Evolutionary conservation across 2,888 invertebrate species (phyloP), one percentile per base, ranked within the genome.

Genomic region (Linyphia triangularis): DNA sequence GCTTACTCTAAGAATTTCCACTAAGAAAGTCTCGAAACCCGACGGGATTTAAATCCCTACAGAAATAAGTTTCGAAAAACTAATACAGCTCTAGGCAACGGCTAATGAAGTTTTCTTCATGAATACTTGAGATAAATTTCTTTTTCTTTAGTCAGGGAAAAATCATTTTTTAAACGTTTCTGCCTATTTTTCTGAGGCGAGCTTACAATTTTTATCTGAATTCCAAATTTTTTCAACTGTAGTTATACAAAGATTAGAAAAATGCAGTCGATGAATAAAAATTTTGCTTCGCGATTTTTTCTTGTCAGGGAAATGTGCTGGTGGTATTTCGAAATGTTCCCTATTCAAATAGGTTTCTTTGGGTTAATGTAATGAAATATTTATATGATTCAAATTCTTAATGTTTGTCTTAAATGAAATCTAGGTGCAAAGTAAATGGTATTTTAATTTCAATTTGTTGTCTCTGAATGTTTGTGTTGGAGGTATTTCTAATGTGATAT

Each of bases 81-180:
- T 13, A 72, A 57, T 72, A 19, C 40, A 72, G 28, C 51, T 72
- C 43, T 28, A 51, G 40, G 72, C 72, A 75, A 75, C 33, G 61
- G 61, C 37, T 75, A 75, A 75, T 75, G 59, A 75, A 59, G 59
- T 75, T 75, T 59, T 30, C 61, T 75, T 75, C 5, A 59, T 59
- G 61, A 75, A 75, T 61, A 72, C 30, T 72, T 75, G 33, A 59
- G 75, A 59, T 75, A 33, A 75, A 75, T 61, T 75, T 75, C 22
- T 75, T 75, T 61, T 57, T 59, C 61, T 9, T 75, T 22, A 59
- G 59, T 59, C 72, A 40, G 51, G 51, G 30, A 57, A 72, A 72
- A 72, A 75, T 61, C 19, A 61, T 59, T 61, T 75, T 75, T 61
- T 22, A 61, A 75, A 28, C 37, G 72, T 72, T 72, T 72, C n/a